These are phyloP conservation scores for Genyomyrus donnyi DNA, from an alignment of 2,113 vertebrate genomes.

Conservation along the genomic window DNA sequence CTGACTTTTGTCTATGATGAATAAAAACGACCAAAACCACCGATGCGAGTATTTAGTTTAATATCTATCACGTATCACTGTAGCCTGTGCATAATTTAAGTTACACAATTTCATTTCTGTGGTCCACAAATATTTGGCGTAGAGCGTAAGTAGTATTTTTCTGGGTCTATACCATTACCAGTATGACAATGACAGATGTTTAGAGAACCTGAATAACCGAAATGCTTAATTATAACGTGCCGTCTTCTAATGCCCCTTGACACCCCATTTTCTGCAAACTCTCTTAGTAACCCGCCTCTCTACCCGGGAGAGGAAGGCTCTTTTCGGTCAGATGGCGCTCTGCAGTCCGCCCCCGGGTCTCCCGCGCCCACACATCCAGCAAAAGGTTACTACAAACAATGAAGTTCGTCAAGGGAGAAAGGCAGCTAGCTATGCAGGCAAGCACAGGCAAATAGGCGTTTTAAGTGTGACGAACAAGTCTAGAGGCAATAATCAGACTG, in stretches of 20 bases:
- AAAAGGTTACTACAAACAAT: conserved; percentile 67
- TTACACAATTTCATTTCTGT: background rate
- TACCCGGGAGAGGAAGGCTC: conserved; percentile 69
- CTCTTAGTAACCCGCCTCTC: conserved; percentile 59
- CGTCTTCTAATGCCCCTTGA: conserved; percentile 35
- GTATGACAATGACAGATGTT: background rate
- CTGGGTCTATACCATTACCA: background rate
- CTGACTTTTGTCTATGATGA: background rate
- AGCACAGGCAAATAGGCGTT: conserved; percentile 42
- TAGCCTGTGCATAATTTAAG: background rate
- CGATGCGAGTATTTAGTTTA: background rate
- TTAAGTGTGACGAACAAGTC: conserved; percentile 5
- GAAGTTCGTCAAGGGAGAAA: conserved; percentile 59
- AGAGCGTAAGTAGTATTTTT: background rate
- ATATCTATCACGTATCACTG: background rate
- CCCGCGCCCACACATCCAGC: conserved; percentile 69
- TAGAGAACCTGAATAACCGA: background rate
- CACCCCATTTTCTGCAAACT: conserved; percentile 46
- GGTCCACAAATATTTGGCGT: background rate
- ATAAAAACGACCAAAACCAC: conserved; percentile 2
- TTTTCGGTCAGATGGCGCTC: conserved; percentile 75
- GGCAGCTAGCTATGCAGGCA: conserved; percentile 59
- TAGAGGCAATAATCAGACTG: background rate
- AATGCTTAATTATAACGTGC: conserved; percentile 45
- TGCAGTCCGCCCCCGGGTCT: conserved; percentile 72